phyloP scores from a whole-genome alignment of 2,797 vertebrate species.

The Rhinella marina region DNA sequence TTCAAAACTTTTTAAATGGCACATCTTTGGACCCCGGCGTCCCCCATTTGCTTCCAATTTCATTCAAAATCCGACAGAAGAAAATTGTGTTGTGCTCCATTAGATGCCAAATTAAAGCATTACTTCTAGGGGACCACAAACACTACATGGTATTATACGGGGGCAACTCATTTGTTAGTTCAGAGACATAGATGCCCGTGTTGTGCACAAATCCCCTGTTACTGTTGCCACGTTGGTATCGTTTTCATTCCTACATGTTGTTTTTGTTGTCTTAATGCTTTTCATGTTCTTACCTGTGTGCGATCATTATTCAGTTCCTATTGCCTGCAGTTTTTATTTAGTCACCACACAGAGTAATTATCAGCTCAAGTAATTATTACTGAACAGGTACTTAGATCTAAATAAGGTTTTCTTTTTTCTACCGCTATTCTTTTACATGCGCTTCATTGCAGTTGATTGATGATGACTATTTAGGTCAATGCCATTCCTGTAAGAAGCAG shows the following conservation, averaged over 20 bases:
- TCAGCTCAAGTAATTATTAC: neutral
- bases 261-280: neutral
- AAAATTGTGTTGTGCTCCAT: too few relatives aligned
- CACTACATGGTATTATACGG: too few relatives aligned
- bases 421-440: neutral
- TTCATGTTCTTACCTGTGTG: neutral
- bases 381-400: neutral
- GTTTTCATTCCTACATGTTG: neutral
- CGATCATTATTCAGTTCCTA: neutral
- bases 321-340: neutral
- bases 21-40: too few relatives aligned
- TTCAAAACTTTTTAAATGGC: too few relatives aligned
- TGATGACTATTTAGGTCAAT: neutral
- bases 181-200: neutral
- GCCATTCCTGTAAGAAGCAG: neutral
- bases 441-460: conserved; percentile 1
- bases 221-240: neutral
- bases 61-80: too few relatives aligned
- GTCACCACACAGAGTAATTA: conserved; percentile 3
- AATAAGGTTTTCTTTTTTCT: neutral
- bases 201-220: neutral
- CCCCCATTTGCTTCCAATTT: too few relatives aligned
- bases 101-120: too few relatives aligned
- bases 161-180: neutral
- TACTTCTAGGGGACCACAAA: too few relatives aligned